Evolutionary conservation across 2,888 invertebrate species (phyloP).

Genomic region (Mimas tiliae): DNA sequence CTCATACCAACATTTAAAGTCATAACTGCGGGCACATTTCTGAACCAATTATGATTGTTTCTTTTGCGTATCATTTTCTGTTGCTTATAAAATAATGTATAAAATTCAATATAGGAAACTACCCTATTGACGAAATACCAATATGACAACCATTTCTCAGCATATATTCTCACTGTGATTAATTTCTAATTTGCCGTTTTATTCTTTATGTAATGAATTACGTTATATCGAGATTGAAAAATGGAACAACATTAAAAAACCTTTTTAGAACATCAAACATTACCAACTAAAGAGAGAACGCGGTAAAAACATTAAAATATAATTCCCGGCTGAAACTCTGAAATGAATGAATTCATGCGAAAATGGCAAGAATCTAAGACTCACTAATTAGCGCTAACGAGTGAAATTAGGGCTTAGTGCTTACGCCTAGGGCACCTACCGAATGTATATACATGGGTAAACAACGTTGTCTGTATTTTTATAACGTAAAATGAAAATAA

Average conservation of each 20-base stretch:
- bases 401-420: constrained; percentile 13
- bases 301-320: constrained; percentile 18
- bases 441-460: neutral
- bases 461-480: neutral
- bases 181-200: no score
- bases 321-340: neutral
- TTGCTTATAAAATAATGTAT: no score
- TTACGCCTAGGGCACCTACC: constrained; percentile 12
- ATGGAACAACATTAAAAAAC: neutral
- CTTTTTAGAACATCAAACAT: neutral
- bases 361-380: constrained; percentile 19
- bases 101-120: no score
- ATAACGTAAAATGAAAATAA: neutral
- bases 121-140: no score
- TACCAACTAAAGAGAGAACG: neutral
- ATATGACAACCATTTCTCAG: no score
- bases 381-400: constrained; percentile 21
- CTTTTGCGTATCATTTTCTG: no score
- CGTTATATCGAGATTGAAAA: no score
- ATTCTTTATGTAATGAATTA: no score
- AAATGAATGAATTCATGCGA: constrained; percentile 5
- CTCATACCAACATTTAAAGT: no score
- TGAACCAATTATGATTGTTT: no score
- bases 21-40: no score
- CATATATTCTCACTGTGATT: no score